Evolutionary conservation across 2,888 invertebrate species (phyloP), one percentile per base, ranked within the genome.

Genomic region (Calameuta filiformis): DNA sequence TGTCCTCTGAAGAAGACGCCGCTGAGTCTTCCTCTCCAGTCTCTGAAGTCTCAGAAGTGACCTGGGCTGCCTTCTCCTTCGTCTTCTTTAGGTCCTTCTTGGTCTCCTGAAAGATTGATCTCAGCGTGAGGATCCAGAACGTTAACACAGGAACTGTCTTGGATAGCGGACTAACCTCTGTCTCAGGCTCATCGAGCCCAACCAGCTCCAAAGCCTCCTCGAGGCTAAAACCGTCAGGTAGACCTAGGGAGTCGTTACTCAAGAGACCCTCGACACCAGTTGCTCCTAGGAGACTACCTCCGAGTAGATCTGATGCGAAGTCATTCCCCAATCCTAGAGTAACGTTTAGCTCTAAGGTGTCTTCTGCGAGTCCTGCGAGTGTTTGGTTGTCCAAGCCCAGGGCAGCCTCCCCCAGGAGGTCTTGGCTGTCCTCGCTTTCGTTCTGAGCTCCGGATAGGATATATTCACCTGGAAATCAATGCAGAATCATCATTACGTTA

Each of bases 151-250:
- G 1, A 23, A 56, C 23, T 56, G 23, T 56, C 23, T 56, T 23
- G 56, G 56, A 69, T 30, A 56, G 68, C 37, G 69, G 77, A 85
- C 85, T 85, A 89, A 93, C 93, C 92, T 93, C 92, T 84, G 92
- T 90, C 82, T 92, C 89, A 87, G 92, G 93, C 88, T 95, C 95
- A 87, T 95, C 95, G 85, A 96, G 93, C 84, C 95, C 95, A n/a
- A 95, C 95, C 73, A 96, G 93, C 89, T 95, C 94, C 11, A 96
- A 93, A 69, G 95, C 95, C 90, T 96, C 95, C 89, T 96, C 96
- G 75, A 96, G 93, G 75, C 95, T 94, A 85, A 94, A 94, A 87
- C 95, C 95, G 87, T 95, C 93, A 83, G 93, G 92, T 77, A 93
- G 89, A 81, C 93, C 93, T 80, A 93, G 89, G 56, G 93, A 88